These are phyloP conservation scores for Ciconia nigra DNA, from an alignment of 2,797 vertebrate genomes.

Conservation along the genomic window DNA sequence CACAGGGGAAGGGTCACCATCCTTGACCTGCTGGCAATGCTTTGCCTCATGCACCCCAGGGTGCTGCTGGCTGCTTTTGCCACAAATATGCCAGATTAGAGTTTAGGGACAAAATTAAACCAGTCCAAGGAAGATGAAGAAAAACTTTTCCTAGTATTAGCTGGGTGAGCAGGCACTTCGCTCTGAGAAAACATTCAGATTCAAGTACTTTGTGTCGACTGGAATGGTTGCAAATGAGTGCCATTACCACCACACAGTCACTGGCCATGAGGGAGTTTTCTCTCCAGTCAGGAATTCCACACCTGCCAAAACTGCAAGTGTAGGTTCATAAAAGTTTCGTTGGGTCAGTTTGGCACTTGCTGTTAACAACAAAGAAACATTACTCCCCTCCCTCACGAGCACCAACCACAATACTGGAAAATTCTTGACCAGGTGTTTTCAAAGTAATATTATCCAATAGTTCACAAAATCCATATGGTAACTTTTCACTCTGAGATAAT, in stretches of 20 bases:
- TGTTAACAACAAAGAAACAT: not conserved
- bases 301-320: not conserved
- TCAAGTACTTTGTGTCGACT: not conserved
- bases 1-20: not conserved
- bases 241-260: accelerated
- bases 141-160: not conserved
- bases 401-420: not conserved
- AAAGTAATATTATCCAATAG: not conserved
- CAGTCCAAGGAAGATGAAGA: not conserved
- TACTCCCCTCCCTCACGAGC: not conserved
- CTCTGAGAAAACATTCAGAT: not conserved
- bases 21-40: accelerated
- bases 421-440: not conserved
- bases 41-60: not conserved
- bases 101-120: not conserved
- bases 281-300: not conserved
- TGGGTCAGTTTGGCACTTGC: not conserved
- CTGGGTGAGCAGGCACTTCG: not conserved
- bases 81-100: not conserved
- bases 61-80: not conserved
- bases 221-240: not conserved
- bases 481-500: not conserved
- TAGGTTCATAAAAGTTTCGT: not conserved
- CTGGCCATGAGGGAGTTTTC: not conserved
- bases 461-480: not conserved